A percentile compares a stretch with the other conserved stretches of the same genome.
Conservation (phyloP, 2,888 invertebrate species). For the Bembecia ichneumoniformis region DNA sequence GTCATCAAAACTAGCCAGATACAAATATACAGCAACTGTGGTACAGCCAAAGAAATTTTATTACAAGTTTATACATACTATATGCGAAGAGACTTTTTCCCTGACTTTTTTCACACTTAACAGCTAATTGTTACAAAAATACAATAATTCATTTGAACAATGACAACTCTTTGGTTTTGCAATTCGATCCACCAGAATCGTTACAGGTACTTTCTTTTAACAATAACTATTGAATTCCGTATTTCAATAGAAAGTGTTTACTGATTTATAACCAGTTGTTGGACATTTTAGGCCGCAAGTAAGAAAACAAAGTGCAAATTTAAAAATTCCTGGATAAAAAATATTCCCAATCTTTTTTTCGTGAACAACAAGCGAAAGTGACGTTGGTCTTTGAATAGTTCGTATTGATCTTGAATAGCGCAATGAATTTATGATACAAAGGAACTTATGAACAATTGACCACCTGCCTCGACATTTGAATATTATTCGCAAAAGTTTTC, state of each 20-base stretch:
- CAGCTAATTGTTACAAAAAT: too few species aligned
- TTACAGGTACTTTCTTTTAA: constrained; percentile 51
- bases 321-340: constrained; percentile 12
- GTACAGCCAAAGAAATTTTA: too few species aligned
- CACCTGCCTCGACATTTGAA: constrained; percentile 61
- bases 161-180: not conserved
- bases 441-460: constrained; percentile 40
- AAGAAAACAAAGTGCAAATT: constrained; percentile 37
- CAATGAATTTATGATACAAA: constrained; percentile 12
- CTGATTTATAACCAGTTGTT: constrained; percentile 55
- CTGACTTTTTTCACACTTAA: too few species aligned
- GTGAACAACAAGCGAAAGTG: constrained; percentile 53
- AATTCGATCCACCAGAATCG: constrained; percentile 37
- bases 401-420: constrained; percentile 6
- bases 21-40: too few species aligned
- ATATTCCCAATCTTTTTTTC: constrained; percentile 5
- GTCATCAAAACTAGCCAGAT: too few species aligned
- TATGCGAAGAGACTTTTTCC: too few species aligned
- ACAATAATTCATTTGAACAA: not conserved
- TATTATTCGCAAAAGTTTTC: constrained; percentile 59
- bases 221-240: constrained; percentile 13
- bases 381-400: constrained; percentile 18
- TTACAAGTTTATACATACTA: too few species aligned
- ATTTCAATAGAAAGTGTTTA: constrained; percentile 47
- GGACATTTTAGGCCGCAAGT: constrained; percentile 35